Evolutionary conservation across 1,140 invertebrate genomes (phyloP), one percentile per base, ranked within the genome.

Genomic region (Aphaenogaster floridana): DNA sequence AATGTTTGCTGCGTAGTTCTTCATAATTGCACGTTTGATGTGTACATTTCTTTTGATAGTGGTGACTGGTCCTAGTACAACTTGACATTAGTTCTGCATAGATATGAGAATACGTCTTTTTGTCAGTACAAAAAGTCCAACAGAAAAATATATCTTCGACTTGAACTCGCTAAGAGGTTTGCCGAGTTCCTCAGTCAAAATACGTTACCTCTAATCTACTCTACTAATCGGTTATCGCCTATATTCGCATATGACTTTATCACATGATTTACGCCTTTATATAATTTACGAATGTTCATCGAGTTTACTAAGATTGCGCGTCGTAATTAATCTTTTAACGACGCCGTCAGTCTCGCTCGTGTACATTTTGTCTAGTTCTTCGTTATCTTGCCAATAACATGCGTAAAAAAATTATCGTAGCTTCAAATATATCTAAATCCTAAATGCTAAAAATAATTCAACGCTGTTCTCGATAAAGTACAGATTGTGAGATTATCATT

Each of bases 171-270:
- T 74, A 68, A 83, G 54, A 54, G 50, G 57, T 50, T 76, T 28
- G 54, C 28, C 13, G 42, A 48, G 54, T 21, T 79, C 9, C 13
- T 76, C 45, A 48, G 69, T 84, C 80, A 76, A 45, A 83, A 63
- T 59, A 72, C 57, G 21, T 76, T 61, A 61, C 13, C 34, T 54
- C 48, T 76, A 84, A 84, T 84, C 45, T 84, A 84, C n/a, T 39
- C 42, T 76, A 76, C 34, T 83, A 74, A 50, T 57, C 52, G 48
- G 36, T 83, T 74, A 76, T 61, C 80, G 28, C 34, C 42, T 76
- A 76, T 17, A 63, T 48, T 72, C 69, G 45, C 80, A 28, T 76
- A 84, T 61, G 80, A 61, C 17, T 84, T 83, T 84, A 84, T 84
- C 80, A 84, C 80, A 84, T 84, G 54, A 76, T 76, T 84, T 74